Base-by-base conservation (phyloP, 2,113 vertebrate species). In the Bostrychus sinensis region DNA sequence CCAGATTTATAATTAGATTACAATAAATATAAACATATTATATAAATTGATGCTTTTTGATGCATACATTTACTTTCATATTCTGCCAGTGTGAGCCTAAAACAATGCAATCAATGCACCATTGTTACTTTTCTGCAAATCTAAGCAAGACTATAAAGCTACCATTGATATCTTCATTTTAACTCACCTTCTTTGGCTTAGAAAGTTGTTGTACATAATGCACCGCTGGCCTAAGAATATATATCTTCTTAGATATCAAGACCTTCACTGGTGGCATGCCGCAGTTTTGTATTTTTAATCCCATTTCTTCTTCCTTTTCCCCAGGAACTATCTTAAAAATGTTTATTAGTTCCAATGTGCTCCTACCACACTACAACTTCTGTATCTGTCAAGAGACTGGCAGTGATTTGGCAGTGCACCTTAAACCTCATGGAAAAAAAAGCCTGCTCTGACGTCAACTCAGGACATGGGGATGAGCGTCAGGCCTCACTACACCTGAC, bases 221-320 rank as follows among this genome's bases (percentile, higher is more conserved):
- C 38, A 89, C 71, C 0, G 74, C 81, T 3, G 83, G 86, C 65
- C 82, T 67, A 26, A 92, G 77, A 56, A 90, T 75, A 50, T 85
- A 75, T 3, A 90, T 22, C 75, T 89, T 91, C 83, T 87, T 90
- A 2, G 80, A 82, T 62, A 89, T 85, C 58, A 89, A 66, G 63
- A 89, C 60, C 74, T 86, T 89, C 62, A 87, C 13, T 0, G 75
- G 82, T 7, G 81, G 82, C 20, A 85, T 72, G 37, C 39, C 0
- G 9, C 62, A 51, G 3, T 75, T 70, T 42, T 74, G 43, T 17
- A 88, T 75, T 82, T 89, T 89, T 36, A 88, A 65, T 14, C 88
- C 89, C 88, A 91, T 91, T 1, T 42, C 30, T 30, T 17, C 32
- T 54, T 41, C 20, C 4, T 57, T 38, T 1, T 1, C 23, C 23